These are phyloP conservation scores for Paramormyrops hopkinsi DNA, from an alignment of 2,797 vertebrate genomes.

Conservation along the genomic window DNA sequence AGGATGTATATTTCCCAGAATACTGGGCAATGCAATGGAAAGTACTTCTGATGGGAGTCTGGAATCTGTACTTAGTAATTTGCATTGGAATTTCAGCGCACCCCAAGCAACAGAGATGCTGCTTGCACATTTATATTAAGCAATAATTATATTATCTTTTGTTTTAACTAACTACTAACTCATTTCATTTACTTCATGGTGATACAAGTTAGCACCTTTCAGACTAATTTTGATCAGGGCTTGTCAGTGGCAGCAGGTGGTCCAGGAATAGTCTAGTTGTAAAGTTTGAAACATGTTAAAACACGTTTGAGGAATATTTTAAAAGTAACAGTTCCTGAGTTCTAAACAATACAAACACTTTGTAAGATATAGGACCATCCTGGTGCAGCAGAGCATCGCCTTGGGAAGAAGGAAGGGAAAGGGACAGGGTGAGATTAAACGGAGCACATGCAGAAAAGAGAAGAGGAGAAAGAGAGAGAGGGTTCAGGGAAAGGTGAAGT, in stretches of 20 bases:
- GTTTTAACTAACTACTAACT: background rate
- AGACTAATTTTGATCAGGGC: background rate
- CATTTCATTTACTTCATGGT: background rate
- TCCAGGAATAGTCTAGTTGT: background rate
- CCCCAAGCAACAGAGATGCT: background rate
- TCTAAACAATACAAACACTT: background rate
- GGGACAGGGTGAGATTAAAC: background rate
- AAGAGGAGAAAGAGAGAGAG: constrained; percentile 31
- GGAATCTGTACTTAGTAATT: background rate
- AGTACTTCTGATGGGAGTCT: background rate
- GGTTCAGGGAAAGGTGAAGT: constrained; percentile 68
- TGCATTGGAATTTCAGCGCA: background rate
- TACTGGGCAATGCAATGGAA: too few relatives aligned
- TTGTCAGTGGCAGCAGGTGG: background rate
- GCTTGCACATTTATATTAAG: background rate
- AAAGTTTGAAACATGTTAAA: background rate
- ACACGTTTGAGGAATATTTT: background rate
- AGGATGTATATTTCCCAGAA: background rate
- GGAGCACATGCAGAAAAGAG: background rate
- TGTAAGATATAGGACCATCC: background rate
- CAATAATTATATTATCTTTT: background rate
- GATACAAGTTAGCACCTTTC: background rate
- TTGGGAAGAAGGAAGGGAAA: background rate
- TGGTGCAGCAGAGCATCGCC: background rate
- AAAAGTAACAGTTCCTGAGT: background rate